Conservation (phyloP, 1,140 invertebrate genomes). For the Acromyrmex echinatior region DNA sequence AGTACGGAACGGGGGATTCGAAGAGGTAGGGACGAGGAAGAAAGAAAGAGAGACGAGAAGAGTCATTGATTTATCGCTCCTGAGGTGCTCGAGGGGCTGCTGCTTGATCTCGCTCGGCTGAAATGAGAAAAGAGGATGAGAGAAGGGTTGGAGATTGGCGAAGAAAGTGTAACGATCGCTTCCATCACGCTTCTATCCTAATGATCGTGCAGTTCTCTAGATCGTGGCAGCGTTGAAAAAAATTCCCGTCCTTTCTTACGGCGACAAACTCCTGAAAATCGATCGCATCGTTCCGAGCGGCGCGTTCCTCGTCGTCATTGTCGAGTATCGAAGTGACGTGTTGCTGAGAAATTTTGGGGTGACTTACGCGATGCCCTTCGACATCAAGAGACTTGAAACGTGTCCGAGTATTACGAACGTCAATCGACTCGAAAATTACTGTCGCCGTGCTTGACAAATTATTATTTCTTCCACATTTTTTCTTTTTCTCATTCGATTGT, state of each 20-base stretch:
- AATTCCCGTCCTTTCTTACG: conserved; percentile 36
- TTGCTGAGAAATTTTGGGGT: conserved; percentile 37
- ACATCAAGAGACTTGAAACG: neutral
- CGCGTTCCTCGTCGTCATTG: neutral
- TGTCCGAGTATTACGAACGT: neutral
- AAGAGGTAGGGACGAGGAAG: conserved; percentile 31
- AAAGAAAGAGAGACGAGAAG: conserved; percentile 52
- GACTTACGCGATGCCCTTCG: conserved; percentile 11
- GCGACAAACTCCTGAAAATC: conserved; percentile 23
- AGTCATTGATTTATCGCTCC: conserved; percentile 83
- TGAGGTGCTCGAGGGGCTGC: conserved; percentile 63
- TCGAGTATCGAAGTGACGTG: conserved; percentile 19
- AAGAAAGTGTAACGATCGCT: conserved; percentile 74
- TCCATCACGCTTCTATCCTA: conserved; percentile 62
- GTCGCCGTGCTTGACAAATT: neutral
- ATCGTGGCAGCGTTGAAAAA: conserved; percentile 11
- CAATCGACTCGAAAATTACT: conserved; percentile 45
- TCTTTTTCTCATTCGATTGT: neutral
- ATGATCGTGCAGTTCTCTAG: conserved; percentile 67
- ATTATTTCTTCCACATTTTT: neutral
- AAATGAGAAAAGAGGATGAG: conserved; percentile 43
- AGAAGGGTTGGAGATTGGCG: conserved; percentile 35
- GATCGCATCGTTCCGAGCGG: neutral
- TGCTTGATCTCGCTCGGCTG: conserved; percentile 69
- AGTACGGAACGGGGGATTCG: conserved; percentile 55